These are phyloP conservation scores for Corynorhinus townsendii DNA, from an alignment of 2,113 vertebrate genomes.

Conservation along the genomic window DNA sequence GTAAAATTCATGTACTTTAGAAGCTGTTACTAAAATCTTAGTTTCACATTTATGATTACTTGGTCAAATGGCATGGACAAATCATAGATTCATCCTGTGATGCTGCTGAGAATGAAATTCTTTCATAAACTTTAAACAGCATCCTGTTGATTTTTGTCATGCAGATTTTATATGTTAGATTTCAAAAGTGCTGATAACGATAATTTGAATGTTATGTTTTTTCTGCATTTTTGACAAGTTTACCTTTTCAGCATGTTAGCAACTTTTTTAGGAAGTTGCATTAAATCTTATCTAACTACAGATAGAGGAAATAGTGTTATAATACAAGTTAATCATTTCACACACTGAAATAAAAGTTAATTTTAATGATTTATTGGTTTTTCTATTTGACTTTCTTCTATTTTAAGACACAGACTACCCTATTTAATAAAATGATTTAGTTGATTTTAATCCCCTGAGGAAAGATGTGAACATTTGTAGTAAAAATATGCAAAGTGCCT, in stretches of 20 bases:
- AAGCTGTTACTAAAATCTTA: background rate
- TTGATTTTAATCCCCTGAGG: background rate
- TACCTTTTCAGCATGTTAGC: background rate
- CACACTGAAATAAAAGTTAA: background rate
- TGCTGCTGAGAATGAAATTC: slow-evolving; percentile 1
- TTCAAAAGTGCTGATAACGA: background rate
- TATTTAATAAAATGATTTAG: background rate
- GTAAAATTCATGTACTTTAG: background rate
- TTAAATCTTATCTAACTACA: background rate
- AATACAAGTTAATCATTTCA: background rate
- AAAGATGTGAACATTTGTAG: background rate
- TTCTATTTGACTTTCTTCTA: background rate
- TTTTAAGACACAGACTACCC: slow-evolving; percentile 8
- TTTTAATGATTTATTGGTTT: background rate
- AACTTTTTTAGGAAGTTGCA: background rate
- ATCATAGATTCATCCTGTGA: background rate
- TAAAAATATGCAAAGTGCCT: background rate
- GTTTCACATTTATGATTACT: background rate
- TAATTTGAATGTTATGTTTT: background rate
- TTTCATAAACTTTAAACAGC: background rate
- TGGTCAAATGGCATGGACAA: background rate
- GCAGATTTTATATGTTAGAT: background rate
- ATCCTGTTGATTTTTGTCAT: background rate
- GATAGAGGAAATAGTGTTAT: background rate
- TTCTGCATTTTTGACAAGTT: background rate